A percentile compares a stretch with the other conserved stretches of the same genome.
Evolutionary conservation across 2,797 vertebrate genomes (phyloP).

Genomic region (Adrianichthys oophorus): DNA sequence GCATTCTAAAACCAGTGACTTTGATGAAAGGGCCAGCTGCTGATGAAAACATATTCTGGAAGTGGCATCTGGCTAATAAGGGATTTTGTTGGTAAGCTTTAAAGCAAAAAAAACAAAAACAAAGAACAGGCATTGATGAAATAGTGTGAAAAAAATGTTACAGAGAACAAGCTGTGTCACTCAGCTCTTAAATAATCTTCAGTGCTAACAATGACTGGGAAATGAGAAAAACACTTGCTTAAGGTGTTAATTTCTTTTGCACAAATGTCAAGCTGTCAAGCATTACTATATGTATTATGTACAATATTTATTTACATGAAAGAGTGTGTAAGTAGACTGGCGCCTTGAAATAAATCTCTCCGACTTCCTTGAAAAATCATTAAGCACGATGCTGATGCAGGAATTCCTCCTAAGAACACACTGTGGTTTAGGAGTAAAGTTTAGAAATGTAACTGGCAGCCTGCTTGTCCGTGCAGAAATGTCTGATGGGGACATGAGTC

Average conservation of each 20-base stretch:
- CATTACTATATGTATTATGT: constrained; percentile 34
- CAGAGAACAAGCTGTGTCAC: constrained; percentile 54
- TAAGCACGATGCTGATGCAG: constrained; percentile 48
- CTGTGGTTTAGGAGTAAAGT: constrained; percentile 42
- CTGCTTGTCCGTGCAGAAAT: constrained; percentile 22
- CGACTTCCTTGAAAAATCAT: constrained; percentile 54
- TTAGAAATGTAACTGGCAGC: constrained; percentile 51
- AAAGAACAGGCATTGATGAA: constrained; percentile 33
- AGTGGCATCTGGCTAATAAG: constrained; percentile 71
- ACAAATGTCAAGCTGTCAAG: constrained; percentile 40
- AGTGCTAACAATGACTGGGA: constrained; percentile 43
- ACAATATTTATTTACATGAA: constrained; percentile 40
- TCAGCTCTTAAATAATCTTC: constrained; percentile 41
- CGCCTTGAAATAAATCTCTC: constrained; percentile 52
- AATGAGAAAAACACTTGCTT: constrained; percentile 65
- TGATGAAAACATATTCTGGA: constrained; percentile 76
- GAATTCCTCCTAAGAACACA: constrained; percentile 45
- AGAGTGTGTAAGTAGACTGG: constrained; percentile 44
- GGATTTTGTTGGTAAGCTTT: constrained; percentile 81
- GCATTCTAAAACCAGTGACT: constrained; percentile 66
- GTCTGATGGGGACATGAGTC: constrained; percentile 41
- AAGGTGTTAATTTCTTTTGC: constrained; percentile 59
- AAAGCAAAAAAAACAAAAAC: constrained; percentile 75
- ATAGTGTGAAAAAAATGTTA: constrained; percentile 56
- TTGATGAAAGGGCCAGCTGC: constrained; percentile 70